Percentiles rank a stretch among this genome's conserved stretches.
Conservation (phyloP, 2,113 vertebrate species). For the Brachypodius melanocephalos region DNA sequence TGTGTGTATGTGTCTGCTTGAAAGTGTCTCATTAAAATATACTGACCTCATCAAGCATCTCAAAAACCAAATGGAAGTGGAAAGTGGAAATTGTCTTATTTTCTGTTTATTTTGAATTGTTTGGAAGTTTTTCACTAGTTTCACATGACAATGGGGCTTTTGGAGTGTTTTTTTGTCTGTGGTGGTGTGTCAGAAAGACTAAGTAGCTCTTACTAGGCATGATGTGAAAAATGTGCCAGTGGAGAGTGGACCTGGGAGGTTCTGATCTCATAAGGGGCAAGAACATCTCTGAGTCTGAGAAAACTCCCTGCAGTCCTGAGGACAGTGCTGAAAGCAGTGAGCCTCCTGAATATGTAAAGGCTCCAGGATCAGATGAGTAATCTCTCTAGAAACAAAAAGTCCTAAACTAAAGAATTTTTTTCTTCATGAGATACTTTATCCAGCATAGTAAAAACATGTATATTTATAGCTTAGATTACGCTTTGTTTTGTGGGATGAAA, state of each 20-base stretch:
- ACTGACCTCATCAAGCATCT: conserved; percentile 24
- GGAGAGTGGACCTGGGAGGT: neutral
- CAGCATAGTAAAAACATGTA: conserved; percentile 15
- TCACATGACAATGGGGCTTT: conserved; percentile 34
- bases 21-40: conserved; percentile 57
- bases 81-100: conserved; percentile 52
- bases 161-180: conserved; percentile 31
- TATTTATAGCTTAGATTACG: conserved; percentile 62
- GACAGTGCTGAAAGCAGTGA: neutral
- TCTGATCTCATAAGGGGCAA: neutral
- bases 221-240: neutral
- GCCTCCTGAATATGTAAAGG: neutral
- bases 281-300: neutral
- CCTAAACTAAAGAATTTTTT: neutral
- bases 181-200: conserved; percentile 8
- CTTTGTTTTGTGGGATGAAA: conserved; percentile 56
- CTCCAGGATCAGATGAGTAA: conserved; percentile 33
- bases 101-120: conserved; percentile 67
- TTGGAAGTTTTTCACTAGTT: conserved; percentile 64
- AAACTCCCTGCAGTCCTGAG: neutral
- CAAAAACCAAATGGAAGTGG: conserved; percentile 44
- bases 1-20: conserved; percentile 36
- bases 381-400: conserved; percentile 27
- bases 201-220: neutral
- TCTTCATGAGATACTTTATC: neutral